phyloP scores from a whole-genome alignment of 2,888 invertebrate species.

The Perizoma flavofasciatum region DNA sequence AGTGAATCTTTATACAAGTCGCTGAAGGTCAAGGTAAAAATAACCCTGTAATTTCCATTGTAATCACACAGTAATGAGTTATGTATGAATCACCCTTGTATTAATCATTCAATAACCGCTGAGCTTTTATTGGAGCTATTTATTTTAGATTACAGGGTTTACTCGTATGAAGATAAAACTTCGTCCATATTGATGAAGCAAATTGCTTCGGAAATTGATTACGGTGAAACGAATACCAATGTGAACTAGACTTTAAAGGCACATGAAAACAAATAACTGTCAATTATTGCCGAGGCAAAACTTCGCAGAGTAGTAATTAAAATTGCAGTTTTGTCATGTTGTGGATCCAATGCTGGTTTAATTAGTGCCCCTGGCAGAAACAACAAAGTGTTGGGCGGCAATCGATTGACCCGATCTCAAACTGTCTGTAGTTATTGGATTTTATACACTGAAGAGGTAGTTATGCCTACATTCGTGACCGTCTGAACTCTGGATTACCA shows the following conservation, averaged over 20 bases:
- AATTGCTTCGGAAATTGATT: conserved; percentile 32
- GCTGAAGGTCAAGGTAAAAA: conserved; percentile 50
- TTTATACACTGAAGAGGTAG: conserved; percentile 49
- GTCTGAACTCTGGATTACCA: conserved; percentile 43
- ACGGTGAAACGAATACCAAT: conserved; percentile 25
- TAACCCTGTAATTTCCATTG: conserved; percentile 45
- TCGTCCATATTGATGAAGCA: conserved; percentile 30
- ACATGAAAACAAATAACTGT: conserved; percentile 37
- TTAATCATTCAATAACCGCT: conserved; percentile 46
- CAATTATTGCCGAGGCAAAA: conserved; percentile 37
- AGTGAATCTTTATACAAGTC: conserved; percentile 42
- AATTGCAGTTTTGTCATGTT: conserved; percentile 44
- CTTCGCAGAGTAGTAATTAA: conserved; percentile 38
- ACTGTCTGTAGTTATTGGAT: conserved; percentile 53
- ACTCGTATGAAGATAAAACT: conserved; percentile 29
- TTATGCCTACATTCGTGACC: conserved; percentile 37
- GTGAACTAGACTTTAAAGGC: conserved; percentile 31
- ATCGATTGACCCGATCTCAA: conserved; percentile 75
- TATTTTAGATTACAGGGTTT: conserved; percentile 41
- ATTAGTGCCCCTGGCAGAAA: conserved; percentile 49
- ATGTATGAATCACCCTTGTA: conserved; percentile 43
- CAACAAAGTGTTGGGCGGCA: conserved; percentile 56
- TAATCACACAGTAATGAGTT: conserved; percentile 45
- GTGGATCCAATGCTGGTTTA: conserved; percentile 43
- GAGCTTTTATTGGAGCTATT: conserved; percentile 43